Evolutionary conservation across 2,113 vertebrate genomes (phyloP).

Genomic region (Cnemophilus loriae): DNA sequence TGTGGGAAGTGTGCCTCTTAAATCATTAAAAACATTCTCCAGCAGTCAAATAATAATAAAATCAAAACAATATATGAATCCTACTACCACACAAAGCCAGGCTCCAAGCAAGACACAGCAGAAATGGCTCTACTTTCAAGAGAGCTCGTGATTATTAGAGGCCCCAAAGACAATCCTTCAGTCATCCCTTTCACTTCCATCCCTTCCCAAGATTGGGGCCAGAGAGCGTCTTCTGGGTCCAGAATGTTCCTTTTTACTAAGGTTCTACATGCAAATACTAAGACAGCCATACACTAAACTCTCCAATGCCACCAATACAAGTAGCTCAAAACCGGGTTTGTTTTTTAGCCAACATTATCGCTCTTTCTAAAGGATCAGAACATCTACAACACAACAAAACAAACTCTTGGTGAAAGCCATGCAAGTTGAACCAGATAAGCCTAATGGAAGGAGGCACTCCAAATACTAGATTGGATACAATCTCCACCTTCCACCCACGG

Average conservation of each 20-base stretch:
- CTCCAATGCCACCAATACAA: background rate
- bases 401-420: background rate
- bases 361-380: background rate
- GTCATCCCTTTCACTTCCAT: background rate
- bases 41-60: background rate
- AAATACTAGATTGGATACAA: background rate
- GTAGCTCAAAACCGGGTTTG: background rate
- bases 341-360: background rate
- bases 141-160: accelerated
- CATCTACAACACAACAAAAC: background rate
- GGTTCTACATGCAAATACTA: background rate
- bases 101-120: background rate
- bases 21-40: background rate
- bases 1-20: background rate
- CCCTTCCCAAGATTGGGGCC: background rate
- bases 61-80: background rate
- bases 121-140: background rate
- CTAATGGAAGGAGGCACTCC: background rate
- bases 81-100: background rate
- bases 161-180: background rate
- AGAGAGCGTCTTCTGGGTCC: background rate
- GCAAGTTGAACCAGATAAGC: background rate
- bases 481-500: background rate
- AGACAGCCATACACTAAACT: background rate
- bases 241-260: background rate